Evolutionary conservation across 1,140 invertebrate genomes (phyloP), one percentile per base, ranked within the genome.

Genomic region (Prorops nasuta): DNA sequence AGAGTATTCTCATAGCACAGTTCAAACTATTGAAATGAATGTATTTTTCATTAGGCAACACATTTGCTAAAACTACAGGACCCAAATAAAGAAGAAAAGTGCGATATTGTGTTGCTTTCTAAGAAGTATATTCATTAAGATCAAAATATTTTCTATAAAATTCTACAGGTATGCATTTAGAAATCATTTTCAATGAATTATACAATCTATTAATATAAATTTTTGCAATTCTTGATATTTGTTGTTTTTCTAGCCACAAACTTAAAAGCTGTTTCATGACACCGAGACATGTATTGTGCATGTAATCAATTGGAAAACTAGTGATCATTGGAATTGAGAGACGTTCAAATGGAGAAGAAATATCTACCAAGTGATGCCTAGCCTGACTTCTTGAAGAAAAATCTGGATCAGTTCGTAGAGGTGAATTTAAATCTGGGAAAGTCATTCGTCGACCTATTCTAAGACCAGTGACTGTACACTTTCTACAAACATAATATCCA

Each of bases 21-120:
- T 49, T 15, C n/a, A 49, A 35, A 8, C n/a, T 22, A 17, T 16
- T 12, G 18, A 41, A 48, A 36, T 54, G 31, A n/a, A 18, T 34
- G 10, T 39, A 16, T n/a, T 36, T 22, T 1, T 49, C 32, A 20
- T 36, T 21, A 17, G 36, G 18, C n/a, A 48, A 39, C 24, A 24
- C 15, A 12, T 43, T 20, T 28, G 38, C 4, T 7, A 68, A 49
- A 46, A 63, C 36, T 21, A 66, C 20, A 40, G 59, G 53, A 8
- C 60, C 56, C 7, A 52, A 22, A 47, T 69, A 69, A 35, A 66
- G 35, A 3, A 66, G 22, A 44, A 67, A 66, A 15, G 49, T 37
- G 3, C 59, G 40, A 24, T 60, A 63, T 58, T 71, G 66, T 20
- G 65, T 60, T 7, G 61, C 65, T 55, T 69, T 69, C 58, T 57